Percentiles rank a stretch among this genome's conserved stretches.
Evolutionary conservation across 2,797 vertebrate species (phyloP).

Genomic region (Pipistrellus nathusii): DNA sequence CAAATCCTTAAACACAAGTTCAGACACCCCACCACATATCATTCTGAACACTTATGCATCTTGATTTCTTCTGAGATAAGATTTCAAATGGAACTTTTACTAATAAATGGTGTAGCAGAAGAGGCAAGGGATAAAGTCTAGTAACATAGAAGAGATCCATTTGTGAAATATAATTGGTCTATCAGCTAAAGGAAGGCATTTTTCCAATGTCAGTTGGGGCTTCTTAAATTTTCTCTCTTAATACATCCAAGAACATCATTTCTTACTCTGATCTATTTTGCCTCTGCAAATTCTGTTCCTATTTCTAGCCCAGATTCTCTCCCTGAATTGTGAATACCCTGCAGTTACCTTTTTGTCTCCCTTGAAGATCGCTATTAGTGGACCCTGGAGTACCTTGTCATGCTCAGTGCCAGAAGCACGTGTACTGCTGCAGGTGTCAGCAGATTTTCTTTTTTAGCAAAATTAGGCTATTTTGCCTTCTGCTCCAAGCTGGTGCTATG

Average conservation of each 20-base stretch:
- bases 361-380: not conserved
- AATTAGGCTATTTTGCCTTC: not conserved
- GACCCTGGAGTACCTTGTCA: not conserved
- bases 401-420: not conserved
- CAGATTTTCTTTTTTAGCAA: conserved; percentile 6
- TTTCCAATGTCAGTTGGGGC: not conserved
- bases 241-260: not conserved
- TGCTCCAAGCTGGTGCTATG: not conserved
- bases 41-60: not conserved
- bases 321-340: not conserved
- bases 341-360: not conserved
- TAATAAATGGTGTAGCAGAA: not conserved
- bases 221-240: not conserved
- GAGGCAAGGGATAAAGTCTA: not conserved
- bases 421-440: not conserved
- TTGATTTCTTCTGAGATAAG: conserved; percentile 48
- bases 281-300: not conserved
- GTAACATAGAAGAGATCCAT: not conserved
- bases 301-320: not conserved
- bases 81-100: not conserved
- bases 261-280: not conserved
- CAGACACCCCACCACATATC: not conserved
- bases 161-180: not conserved
- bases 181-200: not conserved
- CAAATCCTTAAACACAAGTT: not conserved